A percentile compares a stretch with the other conserved stretches of the same genome.
Conservation (phyloP, 2,797 vertebrate genomes). For the Aselliscus stoliczkanus region DNA sequence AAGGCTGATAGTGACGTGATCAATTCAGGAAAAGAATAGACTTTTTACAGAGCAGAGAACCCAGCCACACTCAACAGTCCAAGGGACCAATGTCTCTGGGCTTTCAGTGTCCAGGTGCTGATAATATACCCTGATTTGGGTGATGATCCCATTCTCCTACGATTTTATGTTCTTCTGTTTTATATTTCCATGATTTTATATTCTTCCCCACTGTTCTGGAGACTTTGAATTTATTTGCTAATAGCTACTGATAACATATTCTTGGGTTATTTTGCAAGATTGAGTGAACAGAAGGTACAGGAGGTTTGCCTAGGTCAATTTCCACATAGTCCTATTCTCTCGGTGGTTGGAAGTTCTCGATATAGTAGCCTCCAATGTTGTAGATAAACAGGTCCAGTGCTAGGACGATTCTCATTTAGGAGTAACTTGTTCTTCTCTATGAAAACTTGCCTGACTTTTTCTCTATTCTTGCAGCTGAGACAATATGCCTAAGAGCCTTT, state of each 20-base stretch:
- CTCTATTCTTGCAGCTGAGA: not conserved
- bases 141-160: not conserved
- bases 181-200: not conserved
- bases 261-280: not conserved
- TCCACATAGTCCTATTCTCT: not conserved
- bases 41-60: not conserved
- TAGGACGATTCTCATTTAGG: not conserved
- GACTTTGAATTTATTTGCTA: not conserved
- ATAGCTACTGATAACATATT: not conserved
- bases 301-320: not conserved
- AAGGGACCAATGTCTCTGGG: not conserved
- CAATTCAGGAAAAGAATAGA: not conserved
- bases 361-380: not conserved
- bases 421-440: not conserved
- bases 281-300: not conserved
- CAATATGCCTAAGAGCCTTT: not conserved
- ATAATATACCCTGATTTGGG: not conserved
- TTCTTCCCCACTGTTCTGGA: not conserved
- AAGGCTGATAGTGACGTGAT: conserved; percentile 39
- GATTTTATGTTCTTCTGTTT: no score
- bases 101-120: not conserved
- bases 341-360: not conserved
- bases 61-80: not conserved
- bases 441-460: not conserved
- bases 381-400: not conserved